Percentiles rank a stretch among this genome's conserved stretches.
Conservation (phyloP, 2,888 invertebrate species). For the Macrophya annulata region DNA sequence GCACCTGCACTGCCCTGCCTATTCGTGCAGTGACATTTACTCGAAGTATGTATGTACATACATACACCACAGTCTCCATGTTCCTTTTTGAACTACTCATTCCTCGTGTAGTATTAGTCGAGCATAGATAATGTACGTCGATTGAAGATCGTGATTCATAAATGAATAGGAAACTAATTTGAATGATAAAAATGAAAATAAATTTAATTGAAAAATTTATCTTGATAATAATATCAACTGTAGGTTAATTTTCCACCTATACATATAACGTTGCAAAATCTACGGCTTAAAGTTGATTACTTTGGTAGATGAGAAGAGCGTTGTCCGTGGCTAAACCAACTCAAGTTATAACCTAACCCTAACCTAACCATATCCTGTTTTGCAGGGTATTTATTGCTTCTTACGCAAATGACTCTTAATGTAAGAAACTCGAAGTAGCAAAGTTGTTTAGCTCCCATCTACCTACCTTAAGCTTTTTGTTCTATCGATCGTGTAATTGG, state of each 20-base stretch:
- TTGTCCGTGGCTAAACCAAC: conserved; percentile 23
- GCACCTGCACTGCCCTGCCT: conserved; percentile 29
- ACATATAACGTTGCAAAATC: not conserved
- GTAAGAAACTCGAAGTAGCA: conserved; percentile 22
- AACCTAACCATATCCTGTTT: conserved; percentile 35
- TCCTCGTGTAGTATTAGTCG: not conserved
- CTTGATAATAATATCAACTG: not conserved
- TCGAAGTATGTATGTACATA: too few relatives aligned
- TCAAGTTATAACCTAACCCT: not conserved
- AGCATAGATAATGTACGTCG: not conserved
- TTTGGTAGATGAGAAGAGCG: conserved; percentile 3
- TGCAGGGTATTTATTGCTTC: conserved; percentile 33
- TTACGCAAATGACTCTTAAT: conserved; percentile 37
- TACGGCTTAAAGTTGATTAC: conserved; percentile 23
- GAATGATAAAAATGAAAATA: not conserved
- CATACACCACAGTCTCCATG: too few relatives aligned
- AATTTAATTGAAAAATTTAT: not conserved
- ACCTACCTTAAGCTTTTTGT: conserved; percentile 13
- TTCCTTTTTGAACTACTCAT: not conserved
- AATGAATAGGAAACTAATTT: too few relatives aligned
- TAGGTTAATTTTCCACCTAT: not conserved
- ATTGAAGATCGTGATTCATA: too few relatives aligned
- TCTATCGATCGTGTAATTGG: not conserved
- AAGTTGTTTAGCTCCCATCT: conserved; percentile 28
- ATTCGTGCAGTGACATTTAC: conserved; percentile 26